Evolutionary conservation across 2,888 invertebrate species (phyloP).

Genomic region (Trichogramma dendrolimi): DNA sequence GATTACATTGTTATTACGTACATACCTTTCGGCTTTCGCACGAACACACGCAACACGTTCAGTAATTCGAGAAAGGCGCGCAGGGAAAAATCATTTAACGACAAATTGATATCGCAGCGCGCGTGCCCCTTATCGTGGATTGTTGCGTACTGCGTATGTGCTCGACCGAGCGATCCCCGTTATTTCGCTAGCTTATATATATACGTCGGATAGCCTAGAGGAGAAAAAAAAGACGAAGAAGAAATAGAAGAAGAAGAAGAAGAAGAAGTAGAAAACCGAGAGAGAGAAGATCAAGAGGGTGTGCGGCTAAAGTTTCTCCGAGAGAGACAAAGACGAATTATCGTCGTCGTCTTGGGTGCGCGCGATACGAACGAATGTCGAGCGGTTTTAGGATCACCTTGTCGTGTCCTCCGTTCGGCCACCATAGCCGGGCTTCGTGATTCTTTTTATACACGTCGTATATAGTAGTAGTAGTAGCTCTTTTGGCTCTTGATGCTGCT

Average conservation of each 20-base stretch:
- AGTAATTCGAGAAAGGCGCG: background rate
- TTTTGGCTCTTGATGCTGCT: too few relatives aligned
- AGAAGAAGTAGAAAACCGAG: background rate
- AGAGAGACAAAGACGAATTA: slow-evolving; percentile 21
- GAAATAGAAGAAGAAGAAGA: background rate
- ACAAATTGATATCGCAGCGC: slow-evolving; percentile 12
- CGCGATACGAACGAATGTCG: too few relatives aligned
- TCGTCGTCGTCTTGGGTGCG: too few relatives aligned
- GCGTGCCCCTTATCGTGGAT: slow-evolving; percentile 7
- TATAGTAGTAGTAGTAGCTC: too few relatives aligned
- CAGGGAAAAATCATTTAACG: slow-evolving; percentile 1
- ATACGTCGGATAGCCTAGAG: too few relatives aligned
- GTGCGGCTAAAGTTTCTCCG: slow-evolving; percentile 3
- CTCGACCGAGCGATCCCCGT: slow-evolving; percentile 9
- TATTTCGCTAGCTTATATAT: slow-evolving; percentile 5
- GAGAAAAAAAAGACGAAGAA: background rate
- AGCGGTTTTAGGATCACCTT: too few relatives aligned
- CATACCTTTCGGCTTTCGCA: too few relatives aligned
- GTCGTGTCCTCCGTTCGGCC: too few relatives aligned
- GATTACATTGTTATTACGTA: too few relatives aligned
- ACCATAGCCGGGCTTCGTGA: too few relatives aligned
- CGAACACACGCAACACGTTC: background rate
- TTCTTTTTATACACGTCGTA: too few relatives aligned
- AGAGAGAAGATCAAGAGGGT: background rate
- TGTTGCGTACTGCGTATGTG: background rate